Percentiles rank a stretch among this genome's conserved stretches.
Evolutionary conservation across 2,113 vertebrate species (phyloP).

Genomic region (Larimichthys polyactis): DNA sequence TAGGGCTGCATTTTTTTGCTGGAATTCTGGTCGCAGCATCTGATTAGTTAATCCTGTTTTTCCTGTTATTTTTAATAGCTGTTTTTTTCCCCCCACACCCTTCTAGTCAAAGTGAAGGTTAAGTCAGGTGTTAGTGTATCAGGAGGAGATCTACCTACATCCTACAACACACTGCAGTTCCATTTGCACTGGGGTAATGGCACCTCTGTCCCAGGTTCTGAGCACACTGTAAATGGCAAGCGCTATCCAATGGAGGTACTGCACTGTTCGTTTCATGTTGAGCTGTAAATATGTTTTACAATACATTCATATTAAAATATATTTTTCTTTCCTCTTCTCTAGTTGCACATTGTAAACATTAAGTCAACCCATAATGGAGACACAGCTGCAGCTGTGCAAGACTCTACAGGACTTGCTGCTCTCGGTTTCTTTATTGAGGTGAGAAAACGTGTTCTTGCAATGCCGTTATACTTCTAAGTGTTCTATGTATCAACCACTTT

Average conservation of each 20-base stretch:
- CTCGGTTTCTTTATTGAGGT: constrained; percentile 75
- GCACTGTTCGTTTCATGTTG: not conserved
- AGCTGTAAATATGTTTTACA: not conserved
- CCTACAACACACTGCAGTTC: constrained; percentile 73
- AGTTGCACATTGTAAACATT: constrained; percentile 85
- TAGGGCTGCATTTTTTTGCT: too few species aligned
- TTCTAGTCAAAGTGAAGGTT: constrained; percentile 51
- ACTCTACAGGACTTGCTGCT: constrained; percentile 76
- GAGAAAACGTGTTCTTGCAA: not conserved
- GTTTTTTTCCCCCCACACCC: not conserved
- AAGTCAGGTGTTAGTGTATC: constrained; percentile 7
- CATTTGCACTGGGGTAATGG: constrained; percentile 83
- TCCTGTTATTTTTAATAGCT: not conserved
- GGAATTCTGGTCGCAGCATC: not conserved
- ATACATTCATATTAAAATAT: too few species aligned
- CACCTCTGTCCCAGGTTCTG: constrained; percentile 64
- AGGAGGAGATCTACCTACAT: constrained; percentile 47
- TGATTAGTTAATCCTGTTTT: not conserved
- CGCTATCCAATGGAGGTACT: constrained; percentile 81
- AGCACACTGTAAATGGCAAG: constrained; percentile 77
- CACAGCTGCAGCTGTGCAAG: not conserved
- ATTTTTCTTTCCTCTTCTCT: not conserved
- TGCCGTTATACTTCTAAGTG: not conserved
- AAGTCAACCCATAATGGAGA: constrained; percentile 51
- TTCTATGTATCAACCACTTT: too few species aligned